Evolutionary conservation across 2,113 vertebrate genomes (phyloP), one percentile per base, ranked within the genome.

Genomic region (Sakesphorus luctuosus): DNA sequence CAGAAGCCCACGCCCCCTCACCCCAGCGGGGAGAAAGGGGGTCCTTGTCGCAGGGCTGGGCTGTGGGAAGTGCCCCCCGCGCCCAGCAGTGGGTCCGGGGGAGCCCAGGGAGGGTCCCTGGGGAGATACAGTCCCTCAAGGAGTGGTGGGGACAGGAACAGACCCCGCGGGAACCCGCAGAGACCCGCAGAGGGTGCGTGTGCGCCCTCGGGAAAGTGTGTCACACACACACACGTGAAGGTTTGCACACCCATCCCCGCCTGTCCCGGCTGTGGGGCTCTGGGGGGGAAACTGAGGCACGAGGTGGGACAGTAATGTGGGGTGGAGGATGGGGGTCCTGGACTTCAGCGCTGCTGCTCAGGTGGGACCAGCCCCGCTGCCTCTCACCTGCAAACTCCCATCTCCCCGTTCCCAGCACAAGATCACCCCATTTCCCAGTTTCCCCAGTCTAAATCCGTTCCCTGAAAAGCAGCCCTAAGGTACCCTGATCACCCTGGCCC

Each of bases 361-460:
- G 18, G 23, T 5, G 35, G 16, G 24, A 44, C 23, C 26, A 8
- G 9, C 12, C 47, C 66, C 16, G 7, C 63, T 3, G 28, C 59
- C 1, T 0, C 26, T 61, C 69, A 10, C 28, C 68, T 6, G 28
- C 2, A 1, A 46, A 23, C 7, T 11, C 8, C 0, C 59, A 43
- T 44, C 35, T 66, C 25, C 49, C 47, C 2, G 0, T 6, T 58
- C 35, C 77, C 65, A 28, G 77, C 25, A 5, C 28, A 31, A 28
- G 33, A n/a, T 4, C 43, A 5, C 5, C 26, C 4, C 0, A 2
- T 15, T 12, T 85, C 59, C 53, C 80, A 18, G 53, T 86, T 80
- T 35, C 5, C 62, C 75, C 78, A 36, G 52, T 36, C 2, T 28
- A 23, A 87, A 73, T 3, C 5, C 33, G 6, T 14, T 31, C 49